Conservation (phyloP, 2,797 vertebrate species). For the Eospalax fontanierii region DNA sequence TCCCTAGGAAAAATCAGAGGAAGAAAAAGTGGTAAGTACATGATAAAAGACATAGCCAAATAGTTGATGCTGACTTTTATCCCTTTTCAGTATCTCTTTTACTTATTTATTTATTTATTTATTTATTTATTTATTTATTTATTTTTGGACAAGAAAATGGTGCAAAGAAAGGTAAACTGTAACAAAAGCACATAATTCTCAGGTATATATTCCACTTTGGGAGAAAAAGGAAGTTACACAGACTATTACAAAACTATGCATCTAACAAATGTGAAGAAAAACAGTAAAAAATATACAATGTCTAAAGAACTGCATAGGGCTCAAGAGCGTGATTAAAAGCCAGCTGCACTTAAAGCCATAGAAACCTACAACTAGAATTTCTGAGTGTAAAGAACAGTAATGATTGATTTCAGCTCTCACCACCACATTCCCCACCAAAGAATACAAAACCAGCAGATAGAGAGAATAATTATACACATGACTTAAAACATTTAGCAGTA, state of each 20-base stretch:
- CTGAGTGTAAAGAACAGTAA: background rate
- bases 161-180: background rate
- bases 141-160: background rate
- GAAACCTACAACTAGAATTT: slow-evolving; percentile 7
- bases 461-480: background rate
- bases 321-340: slow-evolving; percentile 15
- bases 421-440: background rate
- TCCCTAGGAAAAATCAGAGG: background rate
- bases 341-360: background rate
- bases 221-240: background rate
- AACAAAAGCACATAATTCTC: background rate
- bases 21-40: background rate
- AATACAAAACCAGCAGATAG: background rate
- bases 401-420: background rate
- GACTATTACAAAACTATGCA: slow-evolving; percentile 40
- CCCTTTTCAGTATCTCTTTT: background rate
- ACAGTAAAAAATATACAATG: background rate
- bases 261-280: slow-evolving; percentile 50
- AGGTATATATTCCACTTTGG: slow-evolving; percentile 15
- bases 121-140: too few relatives aligned
- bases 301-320: background rate
- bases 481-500: slow-evolving; percentile 33
- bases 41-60: background rate
- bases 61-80: background rate
- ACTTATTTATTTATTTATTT: too few relatives aligned